Evolutionary conservation across 2,888 invertebrate genomes (phyloP).

Genomic region (Idaea aversata): DNA sequence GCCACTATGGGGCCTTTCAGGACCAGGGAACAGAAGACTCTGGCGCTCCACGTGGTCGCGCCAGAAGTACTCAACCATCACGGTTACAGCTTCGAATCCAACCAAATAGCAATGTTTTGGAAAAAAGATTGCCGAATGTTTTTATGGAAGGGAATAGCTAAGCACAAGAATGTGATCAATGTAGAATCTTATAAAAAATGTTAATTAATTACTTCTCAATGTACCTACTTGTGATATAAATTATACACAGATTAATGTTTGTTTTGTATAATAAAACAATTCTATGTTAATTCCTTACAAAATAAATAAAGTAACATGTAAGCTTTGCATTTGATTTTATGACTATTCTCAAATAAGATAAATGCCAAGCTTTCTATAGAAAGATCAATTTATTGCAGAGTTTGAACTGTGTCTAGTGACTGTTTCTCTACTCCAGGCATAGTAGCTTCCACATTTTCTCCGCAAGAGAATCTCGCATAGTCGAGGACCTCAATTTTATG

Average conservation of each 20-base stretch:
- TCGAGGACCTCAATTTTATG: constrained; percentile 85
- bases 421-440: constrained; percentile 74
- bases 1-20: constrained; percentile 59
- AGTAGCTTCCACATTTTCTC: constrained; percentile 79
- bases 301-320: constrained; percentile 33
- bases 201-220: constrained; percentile 15
- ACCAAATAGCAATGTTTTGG: constrained; percentile 83
- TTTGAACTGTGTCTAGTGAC: constrained; percentile 81
- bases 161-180: constrained; percentile 52
- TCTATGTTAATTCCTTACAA: constrained; percentile 30
- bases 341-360: constrained; percentile 21
- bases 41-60: constrained; percentile 70
- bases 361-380: constrained; percentile 15
- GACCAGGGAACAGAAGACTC: constrained; percentile 65
- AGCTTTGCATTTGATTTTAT: constrained; percentile 11
- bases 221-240: constrained; percentile 18
- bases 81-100: constrained; percentile 78
- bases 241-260: constrained; percentile 19
- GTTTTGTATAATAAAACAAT: constrained; percentile 16
- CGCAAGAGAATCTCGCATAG: constrained; percentile 93
- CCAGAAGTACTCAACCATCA: constrained; percentile 78
- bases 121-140: constrained; percentile 86
- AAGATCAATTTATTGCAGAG: constrained; percentile 75
- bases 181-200: constrained; percentile 50
- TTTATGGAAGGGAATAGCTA: constrained; percentile 77